Evolutionary conservation across 2,797 vertebrate species (phyloP), one percentile per base, ranked within the genome.

Genomic region (Sciaenops ocellatus): DNA sequence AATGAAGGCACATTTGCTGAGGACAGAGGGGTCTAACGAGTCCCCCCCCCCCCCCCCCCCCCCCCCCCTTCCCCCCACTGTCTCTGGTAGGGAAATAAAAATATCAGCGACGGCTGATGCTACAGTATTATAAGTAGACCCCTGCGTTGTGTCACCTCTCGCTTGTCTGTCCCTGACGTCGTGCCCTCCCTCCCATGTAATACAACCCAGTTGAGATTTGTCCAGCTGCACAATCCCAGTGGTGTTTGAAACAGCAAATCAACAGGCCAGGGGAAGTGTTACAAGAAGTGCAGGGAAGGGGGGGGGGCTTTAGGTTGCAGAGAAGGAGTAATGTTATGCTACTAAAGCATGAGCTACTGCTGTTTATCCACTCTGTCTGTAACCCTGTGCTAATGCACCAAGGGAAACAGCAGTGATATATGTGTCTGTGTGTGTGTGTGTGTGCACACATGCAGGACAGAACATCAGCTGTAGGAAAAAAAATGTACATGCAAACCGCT

Each of bases 401-500:
- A 68, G 93, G 88, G 93, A 90, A 91, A 89, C 50, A 47, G 48
- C 18, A 17, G 54, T 50, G 80, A 47, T 70, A 51, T 42, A 51
- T 5, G 13, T 11, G 41, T 48, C 38, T 55, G 57, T 46, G 64
- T 75, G 91, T 50, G 61, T 62, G 87, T 95, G 92, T 94, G 46
- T 55, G 52, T 20, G 57, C 34, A 7, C 8, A 2, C 26, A 15
- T 41, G 71, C 64, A 51, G 38, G 20, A 54, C 69, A 91, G 57
- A 88, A 83, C 94, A 96, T 96, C 96, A 96, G 97, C 94, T 96
- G 95, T 94, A 95, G 93, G 95, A 93, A 96, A 96, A 96, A 96
- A 96, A 96, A 96, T 95, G 95, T 96, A 96, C 95, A 96, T 94
- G 95, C 70, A 95, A 95, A 96, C 95, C 94, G 92, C 95, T 94